These are phyloP conservation scores for Agrypnus murinus DNA, from an alignment of 2,888 invertebrate species.

Conservation along the genomic window DNA sequence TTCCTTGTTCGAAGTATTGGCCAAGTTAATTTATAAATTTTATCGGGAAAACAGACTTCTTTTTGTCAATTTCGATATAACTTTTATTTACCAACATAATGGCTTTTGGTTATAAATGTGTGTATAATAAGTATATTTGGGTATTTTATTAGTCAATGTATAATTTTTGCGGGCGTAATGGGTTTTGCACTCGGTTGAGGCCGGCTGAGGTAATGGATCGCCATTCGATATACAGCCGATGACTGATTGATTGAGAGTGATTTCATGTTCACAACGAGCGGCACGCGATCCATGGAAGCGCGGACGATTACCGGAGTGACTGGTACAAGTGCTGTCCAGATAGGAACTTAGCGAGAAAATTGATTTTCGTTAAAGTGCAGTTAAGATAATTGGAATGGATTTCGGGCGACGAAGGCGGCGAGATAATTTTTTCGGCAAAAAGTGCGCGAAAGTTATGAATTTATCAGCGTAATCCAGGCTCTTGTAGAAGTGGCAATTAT, in stretches of 20 bases:
- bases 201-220: slow-evolving; percentile 58
- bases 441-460: slow-evolving; percentile 53
- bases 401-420: slow-evolving; percentile 28
- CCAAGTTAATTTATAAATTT: no score
- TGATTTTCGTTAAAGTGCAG: slow-evolving; percentile 53
- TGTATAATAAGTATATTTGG: not conserved
- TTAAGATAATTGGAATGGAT: slow-evolving; percentile 48
- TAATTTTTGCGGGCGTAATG: slow-evolving; percentile 34
- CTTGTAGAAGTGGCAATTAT: slow-evolving; percentile 60
- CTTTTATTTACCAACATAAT: no score
- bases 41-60: no score
- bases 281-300: slow-evolving; percentile 60
- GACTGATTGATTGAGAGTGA: slow-evolving; percentile 63
- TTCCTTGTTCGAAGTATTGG: no score
- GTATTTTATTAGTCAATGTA: slow-evolving; percentile 20
- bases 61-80: no score
- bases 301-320: slow-evolving; percentile 61
- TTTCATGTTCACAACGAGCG: slow-evolving; percentile 57
- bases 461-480: slow-evolving; percentile 54
- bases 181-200: slow-evolving; percentile 20
- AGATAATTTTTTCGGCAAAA: slow-evolving; percentile 42
- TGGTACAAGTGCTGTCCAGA: slow-evolving; percentile 62
- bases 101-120: no score
- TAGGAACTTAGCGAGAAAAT: slow-evolving; percentile 54
- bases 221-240: slow-evolving; percentile 58